Evolutionary conservation across 2,797 vertebrate genomes (phyloP).

Genomic region (Coregonus sp.): DNA sequence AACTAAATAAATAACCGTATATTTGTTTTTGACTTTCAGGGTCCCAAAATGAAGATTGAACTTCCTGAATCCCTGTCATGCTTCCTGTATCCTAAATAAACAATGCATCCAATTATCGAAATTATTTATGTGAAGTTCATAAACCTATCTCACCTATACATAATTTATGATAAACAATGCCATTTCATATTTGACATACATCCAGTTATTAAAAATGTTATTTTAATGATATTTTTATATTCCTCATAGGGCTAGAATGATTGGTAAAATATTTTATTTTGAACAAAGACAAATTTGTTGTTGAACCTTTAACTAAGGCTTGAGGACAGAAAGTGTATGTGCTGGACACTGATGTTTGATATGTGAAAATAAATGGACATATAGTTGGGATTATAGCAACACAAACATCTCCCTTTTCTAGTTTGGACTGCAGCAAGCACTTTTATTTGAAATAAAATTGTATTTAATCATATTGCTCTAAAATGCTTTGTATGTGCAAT

Average conservation of each 20-base stretch:
- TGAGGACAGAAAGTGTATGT: neutral
- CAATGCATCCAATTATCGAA: neutral
- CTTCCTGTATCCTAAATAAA: neutral
- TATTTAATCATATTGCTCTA: too few relatives aligned
- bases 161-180: too few relatives aligned
- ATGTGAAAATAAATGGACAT: neutral
- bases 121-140: too few relatives aligned
- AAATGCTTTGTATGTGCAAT: too few relatives aligned
- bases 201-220: neutral
- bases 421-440: too few relatives aligned
- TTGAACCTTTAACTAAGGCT: neutral
- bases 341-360: neutral
- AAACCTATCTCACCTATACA: too few relatives aligned
- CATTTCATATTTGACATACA: too few relatives aligned
- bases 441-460: too few relatives aligned
- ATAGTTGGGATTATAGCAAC: too few relatives aligned
- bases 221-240: neutral
- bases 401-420: too few relatives aligned
- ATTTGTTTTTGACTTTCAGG: slow-evolving; percentile 4
- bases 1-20: neutral
- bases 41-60: neutral
- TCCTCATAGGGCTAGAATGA: neutral
- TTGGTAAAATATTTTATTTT: neutral
- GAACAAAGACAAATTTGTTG: neutral
- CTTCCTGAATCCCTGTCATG: neutral